phyloP scores from a whole-genome alignment of 2,888 invertebrate species.

The Sicus ferrugineus region DNA sequence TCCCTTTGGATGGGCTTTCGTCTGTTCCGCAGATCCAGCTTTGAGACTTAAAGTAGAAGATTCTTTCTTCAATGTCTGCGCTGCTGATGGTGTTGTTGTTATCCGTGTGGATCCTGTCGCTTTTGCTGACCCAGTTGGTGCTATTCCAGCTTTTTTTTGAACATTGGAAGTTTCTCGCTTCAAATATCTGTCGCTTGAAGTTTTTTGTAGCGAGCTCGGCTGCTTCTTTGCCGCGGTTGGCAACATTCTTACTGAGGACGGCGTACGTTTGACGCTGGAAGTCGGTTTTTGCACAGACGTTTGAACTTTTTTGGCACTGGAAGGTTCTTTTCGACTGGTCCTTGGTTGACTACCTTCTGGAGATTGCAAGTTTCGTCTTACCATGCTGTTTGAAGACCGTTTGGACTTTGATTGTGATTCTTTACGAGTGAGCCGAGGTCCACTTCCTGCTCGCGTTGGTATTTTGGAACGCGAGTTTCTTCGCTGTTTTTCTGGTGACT shows the following conservation, averaged over 20 bases:
- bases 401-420: slow-evolving; percentile 39
- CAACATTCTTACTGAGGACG: slow-evolving; percentile 45
- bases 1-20: no score
- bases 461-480: slow-evolving; percentile 53
- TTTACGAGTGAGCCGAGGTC: slow-evolving; percentile 23
- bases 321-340: slow-evolving; percentile 46
- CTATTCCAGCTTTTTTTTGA: slow-evolving; percentile 26
- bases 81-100: slow-evolving; percentile 14
- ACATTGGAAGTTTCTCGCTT: slow-evolving; percentile 45
- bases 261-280: slow-evolving; percentile 45
- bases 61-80: slow-evolving; percentile 20
- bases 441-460: slow-evolving; percentile 48
- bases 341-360: slow-evolving; percentile 32
- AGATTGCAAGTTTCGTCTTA: slow-evolving; percentile 25
- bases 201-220: slow-evolving; percentile 40
- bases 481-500: slow-evolving; percentile 35
- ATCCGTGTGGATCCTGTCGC: no score
- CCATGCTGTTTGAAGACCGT: slow-evolving; percentile 15
- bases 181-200: slow-evolving; percentile 28
- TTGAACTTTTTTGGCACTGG: slow-evolving; percentile 62
- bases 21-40: slow-evolving; percentile 8
- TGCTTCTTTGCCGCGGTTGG: slow-evolving; percentile 42
- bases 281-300: slow-evolving; percentile 44
- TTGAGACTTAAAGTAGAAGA: slow-evolving; percentile 13
- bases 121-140: not conserved